These are phyloP conservation scores for Brienomyrus longianalis DNA, from an alignment of 2,113 vertebrate species.

Conservation along the genomic window DNA sequence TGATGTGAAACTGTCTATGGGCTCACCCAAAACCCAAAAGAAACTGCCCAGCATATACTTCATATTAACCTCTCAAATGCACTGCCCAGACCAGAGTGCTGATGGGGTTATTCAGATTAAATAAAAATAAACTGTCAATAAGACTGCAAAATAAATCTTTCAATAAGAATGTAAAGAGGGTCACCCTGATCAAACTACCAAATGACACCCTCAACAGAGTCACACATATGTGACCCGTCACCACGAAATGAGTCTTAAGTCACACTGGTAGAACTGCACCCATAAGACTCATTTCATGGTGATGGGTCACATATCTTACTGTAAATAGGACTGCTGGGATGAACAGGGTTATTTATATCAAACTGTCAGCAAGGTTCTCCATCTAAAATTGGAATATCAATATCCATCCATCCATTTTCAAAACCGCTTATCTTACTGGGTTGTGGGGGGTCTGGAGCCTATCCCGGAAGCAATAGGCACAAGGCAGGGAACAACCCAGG, in stretches of 20 bases:
- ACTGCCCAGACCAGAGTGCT: background rate
- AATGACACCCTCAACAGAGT: too few relatives aligned
- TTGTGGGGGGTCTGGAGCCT: too few relatives aligned
- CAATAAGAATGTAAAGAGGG: background rate
- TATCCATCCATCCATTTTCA: background rate
- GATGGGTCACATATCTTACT: background rate
- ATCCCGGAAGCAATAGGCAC: too few relatives aligned
- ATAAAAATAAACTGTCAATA: background rate
- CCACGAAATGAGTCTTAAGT: too few relatives aligned
- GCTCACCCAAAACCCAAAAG: background rate
- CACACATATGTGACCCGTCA: too few relatives aligned
- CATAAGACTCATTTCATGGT: too few relatives aligned
- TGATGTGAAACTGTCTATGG: background rate
- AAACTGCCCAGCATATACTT: background rate
- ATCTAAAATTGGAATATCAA: background rate
- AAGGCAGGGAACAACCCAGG: too few relatives aligned
- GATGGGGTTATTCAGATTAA: background rate
- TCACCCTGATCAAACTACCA: too few relatives aligned
- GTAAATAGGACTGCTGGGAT: background rate
- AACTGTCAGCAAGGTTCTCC: background rate
- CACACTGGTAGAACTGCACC: too few relatives aligned
- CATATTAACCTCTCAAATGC: background rate
- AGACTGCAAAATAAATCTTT: background rate
- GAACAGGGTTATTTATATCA: background rate
- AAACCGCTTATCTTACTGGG: too few relatives aligned